phyloP scores from a whole-genome alignment of 2,888 invertebrate genomes.

The Leucania comma region DNA sequence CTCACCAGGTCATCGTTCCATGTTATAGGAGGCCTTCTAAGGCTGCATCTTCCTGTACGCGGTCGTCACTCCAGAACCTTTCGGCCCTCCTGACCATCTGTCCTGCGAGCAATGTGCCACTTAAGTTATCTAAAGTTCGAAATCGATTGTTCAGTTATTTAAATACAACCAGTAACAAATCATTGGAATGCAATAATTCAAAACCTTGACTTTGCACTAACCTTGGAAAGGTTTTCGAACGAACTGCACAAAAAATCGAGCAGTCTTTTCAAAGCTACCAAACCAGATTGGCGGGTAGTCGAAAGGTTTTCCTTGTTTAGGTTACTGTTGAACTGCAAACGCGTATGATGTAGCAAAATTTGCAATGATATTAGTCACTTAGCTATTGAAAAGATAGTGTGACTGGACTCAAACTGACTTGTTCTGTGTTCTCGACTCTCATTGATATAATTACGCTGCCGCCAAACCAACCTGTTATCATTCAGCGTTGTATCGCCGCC shows the following conservation, averaged over 20 bases:
- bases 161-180: neutral
- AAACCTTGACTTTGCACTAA: conserved; percentile 13
- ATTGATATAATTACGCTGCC: conserved; percentile 71
- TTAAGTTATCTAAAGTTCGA: no score
- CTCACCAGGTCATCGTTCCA: no score
- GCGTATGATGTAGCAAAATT: conserved; percentile 57
- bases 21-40: no score
- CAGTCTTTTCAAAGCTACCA: conserved; percentile 13
- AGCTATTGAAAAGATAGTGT: conserved; percentile 50
- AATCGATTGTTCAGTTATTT: neutral
- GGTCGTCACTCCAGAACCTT: no score
- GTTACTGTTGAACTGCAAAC: conserved; percentile 42
- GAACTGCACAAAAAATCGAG: conserved; percentile 22
- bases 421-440: conserved; percentile 52
- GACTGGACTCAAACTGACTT: conserved; percentile 64
- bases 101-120: no score
- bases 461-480: conserved; percentile 76
- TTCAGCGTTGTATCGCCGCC: conserved; percentile 73
- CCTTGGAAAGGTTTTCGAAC: conserved; percentile 14
- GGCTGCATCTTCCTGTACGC: no score
- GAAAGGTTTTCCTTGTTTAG: conserved; percentile 15
- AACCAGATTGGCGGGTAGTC: conserved; percentile 33
- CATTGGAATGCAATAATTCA: neutral
- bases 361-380: conserved; percentile 47
- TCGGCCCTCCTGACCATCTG: no score